Base-by-base conservation (phyloP, 2,888 invertebrate genomes). In the Vandiemenella viatica region DNA sequence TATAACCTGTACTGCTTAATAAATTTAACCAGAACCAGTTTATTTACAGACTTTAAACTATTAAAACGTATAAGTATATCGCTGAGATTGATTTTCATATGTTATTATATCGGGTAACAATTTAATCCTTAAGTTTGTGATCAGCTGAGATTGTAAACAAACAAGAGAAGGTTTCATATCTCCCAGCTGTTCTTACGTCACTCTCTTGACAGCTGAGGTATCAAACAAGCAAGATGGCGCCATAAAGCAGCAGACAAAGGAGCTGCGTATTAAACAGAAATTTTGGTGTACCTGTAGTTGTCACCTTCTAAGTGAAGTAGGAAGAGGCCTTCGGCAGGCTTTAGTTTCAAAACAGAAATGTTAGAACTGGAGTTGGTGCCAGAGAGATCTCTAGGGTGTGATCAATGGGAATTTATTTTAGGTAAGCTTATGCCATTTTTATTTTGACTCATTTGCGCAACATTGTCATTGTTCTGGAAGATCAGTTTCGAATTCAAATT, bases 351-450 rank as follows among this genome's bases (percentile, higher is more conserved):
- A 47, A 54, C 51, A 55, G 56, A 55, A 69, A 96, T 96, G 95
- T 77, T 96, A 73, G 92, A 93, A 71, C 79, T 96, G 67, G 95
- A 96, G 77, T 88, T 96, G 63, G 80, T 90, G 67, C 95, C 95
- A 60, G 95, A 95, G 73, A 80, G 87, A 64, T 90, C 90, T 62
- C 78, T 96, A 65, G 90, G 93, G 71, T 90, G 91, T 70, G 93
- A 95, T 71, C 85, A 90, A 76, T 95, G 95, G 93, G 93, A 96
- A 75, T 93, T 96, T 72, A 81, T 90, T 68, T 72, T 92, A 73
- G 92, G 92, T 89, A 74, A 80, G 83, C 63, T 60, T 59, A n/a
- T 58, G 59, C 57, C n/a, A n/a, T 23, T 46, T 18, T 56, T 51
- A 53, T 56, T 49, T 42, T 45, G 20, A 41, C 41, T 38, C 16